Evolutionary conservation across 2,888 invertebrate genomes (phyloP).

Genomic region (Synanthedon myopaeformis): DNA sequence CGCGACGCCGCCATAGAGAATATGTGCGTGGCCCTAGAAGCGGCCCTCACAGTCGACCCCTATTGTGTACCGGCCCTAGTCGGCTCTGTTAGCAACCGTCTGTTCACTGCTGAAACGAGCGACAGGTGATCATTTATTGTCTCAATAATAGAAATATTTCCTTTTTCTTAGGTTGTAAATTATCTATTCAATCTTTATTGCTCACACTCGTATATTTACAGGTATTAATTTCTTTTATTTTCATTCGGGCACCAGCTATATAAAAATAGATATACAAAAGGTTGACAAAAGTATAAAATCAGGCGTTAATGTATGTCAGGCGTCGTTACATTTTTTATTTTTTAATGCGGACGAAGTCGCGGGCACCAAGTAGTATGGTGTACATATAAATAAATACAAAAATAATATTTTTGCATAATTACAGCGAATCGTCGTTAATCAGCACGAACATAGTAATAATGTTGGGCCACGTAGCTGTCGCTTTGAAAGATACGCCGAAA

Average conservation of each 20-base stretch:
- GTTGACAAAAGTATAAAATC: too few relatives aligned
- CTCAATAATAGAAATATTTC: background rate
- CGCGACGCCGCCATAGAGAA: conserved; percentile 97
- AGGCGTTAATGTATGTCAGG: too few relatives aligned
- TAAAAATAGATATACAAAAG: too few relatives aligned
- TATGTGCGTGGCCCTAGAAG: conserved; percentile 91
- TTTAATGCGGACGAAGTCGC: too few relatives aligned
- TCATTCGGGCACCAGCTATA: too few relatives aligned
- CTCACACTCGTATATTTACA: too few relatives aligned
- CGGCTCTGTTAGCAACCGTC: conserved; percentile 93
- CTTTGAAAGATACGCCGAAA: conserved; percentile 91
- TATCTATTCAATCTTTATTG: too few relatives aligned
- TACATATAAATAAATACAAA: too few relatives aligned
- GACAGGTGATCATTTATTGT: conserved; percentile 71
- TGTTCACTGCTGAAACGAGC: conserved; percentile 93
- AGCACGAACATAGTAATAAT: conserved; percentile 97
- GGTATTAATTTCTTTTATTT: too few relatives aligned
- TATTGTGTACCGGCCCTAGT: conserved; percentile 96
- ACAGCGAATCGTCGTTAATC: conserved; percentile 90
- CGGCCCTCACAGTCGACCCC: conserved; percentile 89
- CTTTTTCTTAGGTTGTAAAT: too few relatives aligned
- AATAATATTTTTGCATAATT: conserved; percentile 17
- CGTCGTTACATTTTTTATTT: too few relatives aligned
- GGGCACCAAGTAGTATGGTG: too few relatives aligned
- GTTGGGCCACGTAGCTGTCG: conserved; percentile 96